Evolutionary conservation across 2,888 invertebrate genomes (phyloP).

Genomic region (Idaea dimidiata): DNA sequence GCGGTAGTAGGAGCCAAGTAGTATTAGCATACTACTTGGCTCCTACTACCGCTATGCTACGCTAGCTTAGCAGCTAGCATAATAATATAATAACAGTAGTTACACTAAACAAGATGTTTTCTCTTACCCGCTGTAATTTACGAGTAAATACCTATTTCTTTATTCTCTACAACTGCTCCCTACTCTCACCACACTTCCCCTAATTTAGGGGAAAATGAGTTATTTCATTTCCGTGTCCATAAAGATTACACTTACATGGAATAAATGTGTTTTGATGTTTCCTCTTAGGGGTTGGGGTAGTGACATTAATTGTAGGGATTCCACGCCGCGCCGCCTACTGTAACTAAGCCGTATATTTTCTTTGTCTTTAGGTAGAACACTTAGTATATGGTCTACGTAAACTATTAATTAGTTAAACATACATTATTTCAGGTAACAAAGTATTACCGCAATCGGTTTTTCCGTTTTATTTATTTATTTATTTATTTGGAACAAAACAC

Average conservation of each 20-base stretch:
- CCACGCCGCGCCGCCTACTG: neutral
- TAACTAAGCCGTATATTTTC: neutral
- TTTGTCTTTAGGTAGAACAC: too few species aligned
- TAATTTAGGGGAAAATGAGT: conserved; percentile 29
- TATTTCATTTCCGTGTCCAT: conserved; percentile 24
- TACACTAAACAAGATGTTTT: neutral
- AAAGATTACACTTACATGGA: conserved; percentile 19
- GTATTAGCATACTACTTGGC: too few species aligned
- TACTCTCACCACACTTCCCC: conserved; percentile 10
- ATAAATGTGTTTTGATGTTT: conserved; percentile 1
- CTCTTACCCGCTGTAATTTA: neutral
- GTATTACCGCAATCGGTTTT: too few species aligned
- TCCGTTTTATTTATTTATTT: too few species aligned
- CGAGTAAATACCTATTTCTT: neutral
- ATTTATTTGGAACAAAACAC: too few species aligned
- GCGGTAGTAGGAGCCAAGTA: too few species aligned
- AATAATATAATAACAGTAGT: too few species aligned
- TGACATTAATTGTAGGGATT: neutral
- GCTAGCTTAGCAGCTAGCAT: too few species aligned
- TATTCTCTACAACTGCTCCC: neutral
- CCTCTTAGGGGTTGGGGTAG: neutral
- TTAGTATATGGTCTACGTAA: too few species aligned
- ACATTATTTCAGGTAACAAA: too few species aligned
- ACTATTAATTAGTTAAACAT: too few species aligned
- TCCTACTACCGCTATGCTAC: too few species aligned